Conservation (phyloP, 2,797 vertebrate species). For the Manis crassicaudata region DNA sequence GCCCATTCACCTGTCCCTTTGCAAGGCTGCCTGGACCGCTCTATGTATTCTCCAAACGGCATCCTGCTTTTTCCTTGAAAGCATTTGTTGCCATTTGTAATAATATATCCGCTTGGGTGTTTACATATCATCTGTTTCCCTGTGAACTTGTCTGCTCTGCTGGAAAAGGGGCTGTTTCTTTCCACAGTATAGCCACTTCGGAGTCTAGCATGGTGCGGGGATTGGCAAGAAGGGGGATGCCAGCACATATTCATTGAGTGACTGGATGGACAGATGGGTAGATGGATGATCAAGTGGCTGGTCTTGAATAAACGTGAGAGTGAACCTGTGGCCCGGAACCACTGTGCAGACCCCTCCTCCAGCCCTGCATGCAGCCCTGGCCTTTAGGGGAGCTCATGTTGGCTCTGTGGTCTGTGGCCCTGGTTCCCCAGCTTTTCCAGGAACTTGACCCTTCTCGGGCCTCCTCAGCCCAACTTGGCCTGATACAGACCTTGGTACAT, state of each 20-base stretch:
- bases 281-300: background rate
- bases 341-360: rapidly evolving
- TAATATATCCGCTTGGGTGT: background rate
- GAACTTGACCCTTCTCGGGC: background rate
- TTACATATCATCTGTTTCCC: background rate
- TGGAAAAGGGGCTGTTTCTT: background rate
- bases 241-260: rapidly evolving
- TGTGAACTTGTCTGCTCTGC: rapidly evolving
- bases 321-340: background rate
- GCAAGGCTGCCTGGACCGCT: background rate
- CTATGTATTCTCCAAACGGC: rapidly evolving
- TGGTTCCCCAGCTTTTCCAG: background rate
- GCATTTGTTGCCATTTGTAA: rapidly evolving
- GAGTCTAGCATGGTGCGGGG: background rate
- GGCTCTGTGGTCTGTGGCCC: background rate
- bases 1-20: background rate
- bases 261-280: background rate
- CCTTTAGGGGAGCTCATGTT: background rate
- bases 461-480: background rate
- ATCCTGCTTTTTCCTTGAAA: background rate
- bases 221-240: background rate
- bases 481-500: background rate
- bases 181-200: background rate
- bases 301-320: background rate
- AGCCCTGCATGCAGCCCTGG: background rate